Evolutionary conservation across 1,140 invertebrate species (phyloP).

Genomic region (Pseudachorutes palmiensis): DNA sequence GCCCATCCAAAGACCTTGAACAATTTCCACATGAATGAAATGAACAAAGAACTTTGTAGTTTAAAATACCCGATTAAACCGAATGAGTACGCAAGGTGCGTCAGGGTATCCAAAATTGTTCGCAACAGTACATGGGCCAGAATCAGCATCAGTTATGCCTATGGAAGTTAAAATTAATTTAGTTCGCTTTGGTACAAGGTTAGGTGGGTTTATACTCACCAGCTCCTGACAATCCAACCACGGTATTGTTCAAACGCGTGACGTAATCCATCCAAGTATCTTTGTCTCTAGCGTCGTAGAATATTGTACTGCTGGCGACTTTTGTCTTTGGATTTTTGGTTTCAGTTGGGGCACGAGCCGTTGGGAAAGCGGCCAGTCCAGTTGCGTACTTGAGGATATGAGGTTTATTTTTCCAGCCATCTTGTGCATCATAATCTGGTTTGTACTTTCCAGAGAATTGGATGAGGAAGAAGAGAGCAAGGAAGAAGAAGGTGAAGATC

Average conservation of each 20-base stretch:
- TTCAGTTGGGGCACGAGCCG: background rate
- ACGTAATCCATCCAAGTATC: background rate
- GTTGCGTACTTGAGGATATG: background rate
- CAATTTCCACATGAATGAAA: background rate
- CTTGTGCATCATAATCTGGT: background rate
- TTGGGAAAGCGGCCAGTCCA: background rate
- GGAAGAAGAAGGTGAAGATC: background rate
- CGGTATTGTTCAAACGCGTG: background rate
- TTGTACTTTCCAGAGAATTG: background rate
- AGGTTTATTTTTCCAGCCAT: background rate
- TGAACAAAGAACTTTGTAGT: background rate
- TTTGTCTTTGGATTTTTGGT: background rate
- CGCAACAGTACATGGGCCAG: background rate
- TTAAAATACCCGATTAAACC: background rate
- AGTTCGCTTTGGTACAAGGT: background rate
- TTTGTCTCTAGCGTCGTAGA: background rate
- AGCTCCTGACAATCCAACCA: background rate
- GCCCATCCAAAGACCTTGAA: background rate
- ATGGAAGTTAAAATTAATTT: background rate
- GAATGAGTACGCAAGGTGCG: background rate
- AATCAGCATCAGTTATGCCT: background rate
- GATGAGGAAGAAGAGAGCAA: background rate
- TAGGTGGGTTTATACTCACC: background rate
- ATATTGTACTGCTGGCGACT: background rate
- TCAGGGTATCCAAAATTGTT: background rate